Evolutionary conservation across 1,140 invertebrate genomes (phyloP), one percentile per base, ranked within the genome.

Genomic region (Macrobrachium rosenbergii): DNA sequence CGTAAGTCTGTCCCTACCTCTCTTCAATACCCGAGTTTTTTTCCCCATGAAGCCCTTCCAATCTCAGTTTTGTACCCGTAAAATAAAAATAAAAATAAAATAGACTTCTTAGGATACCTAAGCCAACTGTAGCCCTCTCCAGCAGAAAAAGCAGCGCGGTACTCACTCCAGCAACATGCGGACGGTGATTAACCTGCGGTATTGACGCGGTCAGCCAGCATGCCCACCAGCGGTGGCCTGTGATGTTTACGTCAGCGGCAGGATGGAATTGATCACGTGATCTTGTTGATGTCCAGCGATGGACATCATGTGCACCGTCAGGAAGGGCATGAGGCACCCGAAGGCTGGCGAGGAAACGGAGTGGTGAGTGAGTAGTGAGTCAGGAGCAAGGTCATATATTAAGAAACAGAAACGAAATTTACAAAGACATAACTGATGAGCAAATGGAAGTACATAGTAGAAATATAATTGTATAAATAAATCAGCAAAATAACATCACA

Each of bases 291-390:
- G 63, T 94, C 94, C 69, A 97, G 90, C 96, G 75, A 95, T 92
- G 58, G 93, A 91, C 80, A 93, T 92, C 93, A 96, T 96, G 91
- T 96, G 96, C 12, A 95, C 92, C 3, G 95, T 93, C 43, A 97
- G 94, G 91, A 96, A 95, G 17, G 96, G 94, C 89, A 96, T 94
- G 69, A 97, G 92, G 89, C 95, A 95, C 87, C 95, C 95, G 89
- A 97, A 92, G 84, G 94, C 96, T 96, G 91, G 58, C 92, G 93
- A n/a, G 7, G 2, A 23, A 67, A 67, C 64, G 16, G 64, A n/a
- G 11, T n/a, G 64, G 64, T 67, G 64, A 5, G 64, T n/a, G 64
- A 67, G 64, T 52, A 1, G 17, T 2, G 67, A 37, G 5, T 2
- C 8, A 37, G 0, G 8, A 14, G 0, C n/a, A 69, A 8, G 76